Evolutionary conservation across 2,797 vertebrate genomes (phyloP).

Genomic region (Bradypodion ventrale): DNA sequence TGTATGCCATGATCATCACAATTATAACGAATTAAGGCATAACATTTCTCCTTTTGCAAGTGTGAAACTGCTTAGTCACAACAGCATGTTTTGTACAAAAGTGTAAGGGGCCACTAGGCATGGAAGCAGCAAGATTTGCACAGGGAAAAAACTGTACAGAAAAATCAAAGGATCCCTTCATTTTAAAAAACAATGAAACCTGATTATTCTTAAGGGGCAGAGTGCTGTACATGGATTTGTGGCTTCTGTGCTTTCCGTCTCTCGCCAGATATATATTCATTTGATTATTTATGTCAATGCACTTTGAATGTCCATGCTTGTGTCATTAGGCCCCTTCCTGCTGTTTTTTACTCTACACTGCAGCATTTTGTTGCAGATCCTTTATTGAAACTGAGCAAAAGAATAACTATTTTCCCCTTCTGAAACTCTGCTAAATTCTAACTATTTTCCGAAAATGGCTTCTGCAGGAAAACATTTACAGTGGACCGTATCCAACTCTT

Average conservation of each 20-base stretch:
- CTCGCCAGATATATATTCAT: too few relatives aligned
- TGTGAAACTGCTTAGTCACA: neutral
- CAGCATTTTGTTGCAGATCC: neutral
- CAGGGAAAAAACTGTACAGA: neutral
- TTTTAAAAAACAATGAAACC: too few relatives aligned
- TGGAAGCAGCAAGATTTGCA: neutral
- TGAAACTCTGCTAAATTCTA: neutral
- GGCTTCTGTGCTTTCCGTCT: too few relatives aligned
- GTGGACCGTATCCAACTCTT: constrained; percentile 34
- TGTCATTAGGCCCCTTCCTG: too few relatives aligned
- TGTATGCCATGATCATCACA: too few relatives aligned
- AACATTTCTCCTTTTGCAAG: too few relatives aligned
- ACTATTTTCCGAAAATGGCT: neutral
- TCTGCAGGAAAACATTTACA: neutral
- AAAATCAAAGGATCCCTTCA: too few relatives aligned
- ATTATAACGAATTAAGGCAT: too few relatives aligned
- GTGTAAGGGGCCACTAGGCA: neutral
- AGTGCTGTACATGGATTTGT: too few relatives aligned
- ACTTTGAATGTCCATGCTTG: too few relatives aligned
- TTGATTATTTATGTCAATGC: too few relatives aligned
- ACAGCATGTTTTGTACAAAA: neutral
- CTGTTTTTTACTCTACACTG: neutral
- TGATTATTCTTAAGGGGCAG: neutral
- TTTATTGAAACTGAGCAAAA: neutral
- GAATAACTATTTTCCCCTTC: neutral